Evolutionary conservation across 1,140 invertebrate species (phyloP), one percentile per base, ranked within the genome.

Genomic region (Epicauta chinensis): DNA sequence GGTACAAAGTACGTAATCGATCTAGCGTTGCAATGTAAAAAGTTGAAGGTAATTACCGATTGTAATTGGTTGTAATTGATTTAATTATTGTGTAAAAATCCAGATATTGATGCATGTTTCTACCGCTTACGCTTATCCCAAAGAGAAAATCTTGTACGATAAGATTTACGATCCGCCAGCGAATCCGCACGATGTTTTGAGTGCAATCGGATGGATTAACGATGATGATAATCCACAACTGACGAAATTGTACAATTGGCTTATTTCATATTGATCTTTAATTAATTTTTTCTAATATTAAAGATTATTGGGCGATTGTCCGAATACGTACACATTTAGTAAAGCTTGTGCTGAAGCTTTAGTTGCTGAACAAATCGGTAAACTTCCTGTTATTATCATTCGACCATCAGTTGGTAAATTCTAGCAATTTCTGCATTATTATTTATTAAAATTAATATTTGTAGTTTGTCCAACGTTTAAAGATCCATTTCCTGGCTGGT

Each of bases 271-370:
- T 75, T 76, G n/a, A 75, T 78, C 10, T 84, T 1, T 87, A 87
- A 23, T 23, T 7, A 23, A 23, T 23, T 23, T 23, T 5, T 23
- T 23, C n/a, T 61, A 86, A 84, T 6, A 86, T 58, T 46, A 10
- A 30, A 63, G 61, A 37, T 40, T 59, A 29, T 31, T 61, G 15
- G 59, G 56, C 11, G 51, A 63, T 23, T 56, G 40, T 50, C 91
- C 92, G 2, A 95, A 95, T 62, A 91, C 91, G 0, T 95, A 96
- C 62, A 91, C 91, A 1, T 95, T 89, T 61, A 94, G 91, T 0
- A 96, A 96, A 74, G 87, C 89, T 0, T 67, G 95, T 7, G 86
- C 89, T 0, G 92, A 96, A 73, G 53, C 32, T 66, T 41, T 64
- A 10, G 56, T 64, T 7, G 50, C 54, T 30, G 30, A 63, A 38